Evolutionary conservation across 1,140 invertebrate genomes (phyloP).

Genomic region (Chionoecetes opilio): DNA sequence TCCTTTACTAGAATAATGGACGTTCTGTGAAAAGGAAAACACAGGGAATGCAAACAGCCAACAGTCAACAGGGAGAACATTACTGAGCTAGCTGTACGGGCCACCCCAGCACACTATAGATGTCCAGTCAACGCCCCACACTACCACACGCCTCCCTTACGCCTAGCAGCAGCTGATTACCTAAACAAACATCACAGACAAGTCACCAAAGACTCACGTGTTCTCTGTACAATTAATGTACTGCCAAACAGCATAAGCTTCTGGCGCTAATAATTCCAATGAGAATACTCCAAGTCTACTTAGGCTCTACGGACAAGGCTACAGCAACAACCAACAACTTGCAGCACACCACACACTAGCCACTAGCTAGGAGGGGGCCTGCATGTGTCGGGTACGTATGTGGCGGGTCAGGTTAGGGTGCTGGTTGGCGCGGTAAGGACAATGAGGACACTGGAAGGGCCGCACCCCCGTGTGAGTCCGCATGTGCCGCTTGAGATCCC

Average conservation of each 20-base stretch:
- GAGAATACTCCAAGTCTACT: neutral
- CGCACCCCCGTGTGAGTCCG: slow-evolving; percentile 84
- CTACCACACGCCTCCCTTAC: too few relatives aligned
- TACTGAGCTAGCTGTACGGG: neutral
- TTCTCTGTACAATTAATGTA: neutral
- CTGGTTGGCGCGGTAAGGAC: slow-evolving; percentile 81
- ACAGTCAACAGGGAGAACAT: neutral
- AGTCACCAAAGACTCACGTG: neutral
- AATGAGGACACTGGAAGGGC: slow-evolving; percentile 85
- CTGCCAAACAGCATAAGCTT: neutral
- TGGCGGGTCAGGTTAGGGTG: slow-evolving; percentile 77
- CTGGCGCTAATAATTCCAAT: neutral
- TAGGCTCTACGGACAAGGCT: neutral
- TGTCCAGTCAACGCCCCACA: neutral
- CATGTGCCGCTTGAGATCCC: slow-evolving; percentile 82
- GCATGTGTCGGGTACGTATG: slow-evolving; percentile 67
- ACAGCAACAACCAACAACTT: slow-evolving; percentile 18
- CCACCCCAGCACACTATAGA: neutral
- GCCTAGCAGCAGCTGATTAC: neutral
- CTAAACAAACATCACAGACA: slow-evolving; percentile 10
- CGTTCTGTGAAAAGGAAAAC: neutral
- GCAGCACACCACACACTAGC: neutral
- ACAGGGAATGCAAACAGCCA: neutral
- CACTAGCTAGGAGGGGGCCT: slow-evolving; percentile 34
- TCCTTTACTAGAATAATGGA: neutral